These are phyloP conservation scores for Halichoeres trimaculatus DNA, from an alignment of 2,113 vertebrate genomes.

Conservation along the genomic window DNA sequence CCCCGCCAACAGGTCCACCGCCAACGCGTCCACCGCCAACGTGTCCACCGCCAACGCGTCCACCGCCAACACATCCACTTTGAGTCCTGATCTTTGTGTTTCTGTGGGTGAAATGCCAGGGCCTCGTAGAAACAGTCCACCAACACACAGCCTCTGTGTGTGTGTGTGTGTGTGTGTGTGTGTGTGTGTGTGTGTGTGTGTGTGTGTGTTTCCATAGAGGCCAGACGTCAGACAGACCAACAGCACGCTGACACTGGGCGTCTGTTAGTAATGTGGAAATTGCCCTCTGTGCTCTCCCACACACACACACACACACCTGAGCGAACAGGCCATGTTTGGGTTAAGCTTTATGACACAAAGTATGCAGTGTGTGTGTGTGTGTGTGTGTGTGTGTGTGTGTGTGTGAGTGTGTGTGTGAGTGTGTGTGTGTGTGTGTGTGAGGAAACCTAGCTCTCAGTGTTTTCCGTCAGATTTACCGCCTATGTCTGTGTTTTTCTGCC, in stretches of 20 bases:
- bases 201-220: conserved; percentile 46
- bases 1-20: too few relatives aligned
- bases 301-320: conserved; percentile 45
- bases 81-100: conserved; percentile 27
- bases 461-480: conserved; percentile 46
- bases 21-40: too few relatives aligned
- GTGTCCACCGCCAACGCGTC: too few relatives aligned
- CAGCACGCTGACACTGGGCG: conserved; percentile 39
- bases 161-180: conserved; percentile 25
- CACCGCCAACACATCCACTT: neutral
- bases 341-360: conserved; percentile 44
- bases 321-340: conserved; percentile 39
- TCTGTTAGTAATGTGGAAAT: conserved; percentile 48
- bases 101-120: conserved; percentile 16
- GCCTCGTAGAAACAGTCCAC: conserved; percentile 31
- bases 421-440: neutral
- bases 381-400: neutral
- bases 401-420: conserved; percentile 11
- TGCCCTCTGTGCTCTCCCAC: neutral
- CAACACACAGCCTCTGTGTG: conserved; percentile 18
- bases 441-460: conserved; percentile 27
- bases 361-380: conserved; percentile 29
- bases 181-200: conserved; percentile 17
- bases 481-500: neutral
- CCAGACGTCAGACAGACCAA: conserved; percentile 26